phyloP scores from a whole-genome alignment of 1,140 invertebrate genomes.

The Philotrypesis tridentata region DNA sequence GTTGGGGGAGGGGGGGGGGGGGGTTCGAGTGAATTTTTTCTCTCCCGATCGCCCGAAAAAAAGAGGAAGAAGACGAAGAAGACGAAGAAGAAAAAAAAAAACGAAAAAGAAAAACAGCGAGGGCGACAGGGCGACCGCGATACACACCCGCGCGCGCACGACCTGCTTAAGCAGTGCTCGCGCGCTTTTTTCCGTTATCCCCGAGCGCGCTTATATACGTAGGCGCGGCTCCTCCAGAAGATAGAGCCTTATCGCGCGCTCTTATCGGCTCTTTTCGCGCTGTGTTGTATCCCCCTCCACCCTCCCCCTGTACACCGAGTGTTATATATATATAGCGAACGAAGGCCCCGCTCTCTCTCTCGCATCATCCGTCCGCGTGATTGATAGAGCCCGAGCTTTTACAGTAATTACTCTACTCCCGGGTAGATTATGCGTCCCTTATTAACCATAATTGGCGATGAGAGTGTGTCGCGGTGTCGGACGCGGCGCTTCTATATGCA shows the following conservation, averaged over 20 bases:
- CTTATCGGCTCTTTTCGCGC: neutral
- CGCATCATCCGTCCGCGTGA: constrained; percentile 59
- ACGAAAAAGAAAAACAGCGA: neutral
- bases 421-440: constrained; percentile 51
- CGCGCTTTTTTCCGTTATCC: neutral
- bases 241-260: neutral
- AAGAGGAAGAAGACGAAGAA: neutral
- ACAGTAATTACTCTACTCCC: constrained; percentile 65
- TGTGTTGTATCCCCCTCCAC: too few species aligned
- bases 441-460: constrained; percentile 60
- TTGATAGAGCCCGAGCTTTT: constrained; percentile 68
- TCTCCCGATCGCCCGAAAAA: neutral
- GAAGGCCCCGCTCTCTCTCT: too few species aligned
- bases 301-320: too few species aligned
- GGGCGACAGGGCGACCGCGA: neutral
- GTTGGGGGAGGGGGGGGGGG: too few species aligned
- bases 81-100: neutral
- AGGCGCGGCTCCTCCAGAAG: neutral
- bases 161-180: neutral
- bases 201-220: neutral
- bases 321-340: too few species aligned
- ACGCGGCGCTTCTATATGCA: neutral
- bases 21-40: constrained; percentile 2
- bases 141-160: neutral
- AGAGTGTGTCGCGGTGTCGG: neutral